Evolutionary conservation across 2,797 vertebrate genomes (phyloP), one percentile per base, ranked within the genome.

Genomic region (Ptychadena robeensis): DNA sequence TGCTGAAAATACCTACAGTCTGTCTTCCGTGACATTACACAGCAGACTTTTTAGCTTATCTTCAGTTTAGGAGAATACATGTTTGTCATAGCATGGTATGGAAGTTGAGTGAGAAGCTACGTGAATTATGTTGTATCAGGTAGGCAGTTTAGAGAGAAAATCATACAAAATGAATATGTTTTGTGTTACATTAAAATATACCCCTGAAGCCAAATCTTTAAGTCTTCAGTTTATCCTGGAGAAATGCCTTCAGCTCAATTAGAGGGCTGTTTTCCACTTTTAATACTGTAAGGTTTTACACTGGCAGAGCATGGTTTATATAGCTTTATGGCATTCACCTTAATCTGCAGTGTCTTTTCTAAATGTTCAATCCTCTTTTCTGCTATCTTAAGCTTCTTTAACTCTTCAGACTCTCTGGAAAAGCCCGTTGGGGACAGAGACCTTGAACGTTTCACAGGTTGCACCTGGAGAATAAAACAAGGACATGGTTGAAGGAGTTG

Each of bases 381-480:
- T 85, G 90, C 91, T 87, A 88, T 92, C 87, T 89, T 91, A 88
- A 93, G 90, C 83, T 91, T 93, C 86, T 75, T 91, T 84, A 90
- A 88, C 81, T 91, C 90, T 80, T 91, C 89, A 25, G 88, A 88
- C 86, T 92, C 88, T 86, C 89, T 91, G 59, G 90, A 89, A 90
- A 90, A 92, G 89, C 89, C 93, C 91, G 93, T 94, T 86, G 95
- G 95, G 94, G 97, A 99, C 91, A 96, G 92, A 92, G 97, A 97
- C 93, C 96, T 95, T 94, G 96, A 96, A 90, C 90, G 91, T 92
- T 96, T 96, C 93, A 95, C 94, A 95, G 95, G 93, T 95, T 94
- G 91, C 91, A 91, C 92, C 97, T 97, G 86, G 94, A 94, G 94
- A 91, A 95, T 93, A 93, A 92, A 94, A 92, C 92, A 92, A 93